Base-by-base conservation (phyloP, 2,113 vertebrate species). In the Aldabrachelys gigantea region DNA sequence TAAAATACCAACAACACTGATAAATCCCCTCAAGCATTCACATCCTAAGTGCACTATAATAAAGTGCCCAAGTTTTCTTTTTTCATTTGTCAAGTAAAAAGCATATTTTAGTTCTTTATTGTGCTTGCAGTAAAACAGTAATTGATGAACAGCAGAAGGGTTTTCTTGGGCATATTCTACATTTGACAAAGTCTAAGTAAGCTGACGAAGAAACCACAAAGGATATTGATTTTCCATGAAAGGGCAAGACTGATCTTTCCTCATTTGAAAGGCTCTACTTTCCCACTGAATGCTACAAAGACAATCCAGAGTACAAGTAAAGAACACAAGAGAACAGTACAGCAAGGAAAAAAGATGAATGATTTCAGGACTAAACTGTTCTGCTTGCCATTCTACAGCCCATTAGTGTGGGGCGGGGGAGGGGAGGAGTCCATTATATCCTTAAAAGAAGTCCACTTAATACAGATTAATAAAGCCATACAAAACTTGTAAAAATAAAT, bases 1-100 rank as follows among this genome's bases (percentile, higher is more conserved):
- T 91, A 91, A 75, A n/a, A 17, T 14, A 3, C 16, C 10, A 91
- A 19, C 80, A 96, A 72, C 50, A 75, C 3, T 89, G 56, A 85
- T 53, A 95, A 86, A 86, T 80, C 21, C 82, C n/a, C 11, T 62
- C 44, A 93, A 62, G 56, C 35, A 50, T 72, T 96, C 87, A 72
- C 22, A 82, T 95, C 93, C 90, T 94, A 88, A 94, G 41, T 87
- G 83, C 24, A 53, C 56, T 81, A 80, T 94, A 93, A 84, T 95
- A 95, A 96, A 90, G 25, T 82, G 19, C 25, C 84, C 17, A 93
- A 78, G 50, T 89, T 95, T 59, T 94, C 49, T 92, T 92, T 87
- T 93, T 95, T 91, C 78, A 59, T 93, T 95, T 96, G 8, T 93
- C 85, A 97, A 86, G 81, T 94, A 89, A 97, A 92, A 97, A 97